Base-by-base conservation (phyloP, 1,140 invertebrate genomes). In the Formica exsecta region DNA sequence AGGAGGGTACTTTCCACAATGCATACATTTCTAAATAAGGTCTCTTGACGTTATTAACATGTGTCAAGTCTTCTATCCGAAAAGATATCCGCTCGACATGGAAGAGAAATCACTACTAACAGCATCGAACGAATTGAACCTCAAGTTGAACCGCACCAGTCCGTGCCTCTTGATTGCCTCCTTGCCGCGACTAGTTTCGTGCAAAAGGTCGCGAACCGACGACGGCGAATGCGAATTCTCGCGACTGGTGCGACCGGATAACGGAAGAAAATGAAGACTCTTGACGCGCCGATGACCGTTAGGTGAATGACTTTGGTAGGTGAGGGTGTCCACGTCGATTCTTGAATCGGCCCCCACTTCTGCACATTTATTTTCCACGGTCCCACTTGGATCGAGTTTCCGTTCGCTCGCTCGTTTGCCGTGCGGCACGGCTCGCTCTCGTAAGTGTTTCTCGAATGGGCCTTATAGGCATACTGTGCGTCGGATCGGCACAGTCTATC, bases 251-350 rank as follows among this genome's bases (percentile, higher is more conserved):
- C 36, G 32, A 61, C 71, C 87, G 87, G 70, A 77, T 90, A 87
- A 90, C 86, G 80, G 88, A 77, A 80, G 88, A 87, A 87, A 81
- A 91, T 70, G 86, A 90, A 79, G 90, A 88, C 89, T 89, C 91
- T 91, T 87, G 90, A 90, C 89, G 89, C 91, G 88, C 66, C 90
- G 93, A 92, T 93, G 92, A 93, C 92, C 91, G 92, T 92, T 92
- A 92, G 93, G 92, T 93, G 93, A 93, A 93, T 93, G 93, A 93
- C 92, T 93, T 92, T 91, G 83, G 89, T 87, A 76, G 88, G 87
- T 84, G 91, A 92, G 90, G 90, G 90, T 91, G 91, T 89, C 89
- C 89, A 88, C 87, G 81, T 90, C 87, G 90, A 90, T 93, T 92
- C 89, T 93, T 89, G 73, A 92, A 91, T 92, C 88, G 86, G 68